Conservation (phyloP, 2,797 vertebrate species). For the Spondyliosoma cantharus region DNA sequence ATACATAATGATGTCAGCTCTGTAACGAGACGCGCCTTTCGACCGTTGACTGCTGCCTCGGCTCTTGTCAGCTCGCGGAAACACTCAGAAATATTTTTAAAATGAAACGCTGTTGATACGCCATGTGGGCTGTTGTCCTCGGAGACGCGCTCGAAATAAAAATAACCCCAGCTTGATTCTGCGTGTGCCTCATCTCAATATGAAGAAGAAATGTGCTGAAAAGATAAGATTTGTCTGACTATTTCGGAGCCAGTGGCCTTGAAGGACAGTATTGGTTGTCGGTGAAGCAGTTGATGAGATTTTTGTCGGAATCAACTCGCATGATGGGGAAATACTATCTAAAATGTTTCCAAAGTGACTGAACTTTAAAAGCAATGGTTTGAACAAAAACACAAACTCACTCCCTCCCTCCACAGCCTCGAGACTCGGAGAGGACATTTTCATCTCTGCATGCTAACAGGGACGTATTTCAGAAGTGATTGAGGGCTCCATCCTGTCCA, state of each 20-base stretch:
- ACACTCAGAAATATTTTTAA: constrained; percentile 30
- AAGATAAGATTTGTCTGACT: constrained; percentile 44
- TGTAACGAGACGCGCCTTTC: constrained; percentile 44
- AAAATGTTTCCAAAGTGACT: constrained; percentile 27
- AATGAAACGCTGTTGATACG: constrained; percentile 36
- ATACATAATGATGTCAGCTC: constrained; percentile 37
- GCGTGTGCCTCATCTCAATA: constrained; percentile 27
- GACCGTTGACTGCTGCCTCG: constrained; percentile 6
- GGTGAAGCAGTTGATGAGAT: constrained; percentile 64
- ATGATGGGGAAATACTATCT: constrained; percentile 39
- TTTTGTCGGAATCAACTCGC: constrained; percentile 38
- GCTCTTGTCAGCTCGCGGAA: constrained; percentile 15
- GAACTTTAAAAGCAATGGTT: constrained; percentile 7
- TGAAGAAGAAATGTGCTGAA: constrained; percentile 39
- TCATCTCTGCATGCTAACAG: constrained; percentile 21
- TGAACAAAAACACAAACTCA: constrained; percentile 20
- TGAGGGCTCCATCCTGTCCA: constrained; percentile 66
- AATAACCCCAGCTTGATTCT: constrained; percentile 35
- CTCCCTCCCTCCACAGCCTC: not conserved
- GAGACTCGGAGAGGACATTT: constrained; percentile 4
- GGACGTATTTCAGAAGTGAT: constrained; percentile 59
- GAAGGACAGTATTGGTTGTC: constrained; percentile 50
- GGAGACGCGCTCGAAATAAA: constrained; percentile 24
- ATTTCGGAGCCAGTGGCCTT: constrained; percentile 38
- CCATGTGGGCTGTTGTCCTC: constrained; percentile 13